Evolutionary conservation across 2,888 invertebrate species (phyloP).

Genomic region (Thymelicus acteon): DNA sequence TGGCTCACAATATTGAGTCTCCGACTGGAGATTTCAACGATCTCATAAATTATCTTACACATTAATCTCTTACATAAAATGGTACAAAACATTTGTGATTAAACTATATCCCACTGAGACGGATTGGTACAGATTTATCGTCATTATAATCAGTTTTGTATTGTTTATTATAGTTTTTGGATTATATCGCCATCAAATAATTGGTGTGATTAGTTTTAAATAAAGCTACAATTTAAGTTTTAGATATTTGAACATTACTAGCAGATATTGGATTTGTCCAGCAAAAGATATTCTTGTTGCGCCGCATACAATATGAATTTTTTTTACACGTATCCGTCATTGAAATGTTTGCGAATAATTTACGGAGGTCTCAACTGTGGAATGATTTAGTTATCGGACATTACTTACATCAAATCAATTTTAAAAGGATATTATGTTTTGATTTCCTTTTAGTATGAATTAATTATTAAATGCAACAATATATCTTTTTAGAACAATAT

Average conservation of each 20-base stretch:
- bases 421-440: background rate
- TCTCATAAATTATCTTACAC: background rate
- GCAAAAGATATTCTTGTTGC: conserved; percentile 7
- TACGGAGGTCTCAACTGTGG: background rate
- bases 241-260: background rate
- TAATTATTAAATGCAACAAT: conserved; percentile 4
- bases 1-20: background rate
- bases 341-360: background rate
- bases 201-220: background rate
- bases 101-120: background rate
- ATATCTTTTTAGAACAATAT: conserved; percentile 1
- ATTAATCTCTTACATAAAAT: conserved; percentile 1
- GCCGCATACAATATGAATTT: background rate
- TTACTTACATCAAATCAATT: background rate
- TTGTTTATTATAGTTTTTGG: too few species aligned
- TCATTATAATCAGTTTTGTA: too few species aligned
- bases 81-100: background rate
- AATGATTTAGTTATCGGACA: background rate
- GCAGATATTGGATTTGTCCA: background rate
- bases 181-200: background rate
- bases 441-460: background rate
- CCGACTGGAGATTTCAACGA: background rate
- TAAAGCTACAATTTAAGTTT: background rate
- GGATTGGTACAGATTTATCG: background rate
- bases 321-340: background rate